Percentiles rank a stretch among this genome's conserved stretches.
Evolutionary conservation across 2,797 vertebrate species (phyloP).

Genomic region (Chiloscyllium punctatum): DNA sequence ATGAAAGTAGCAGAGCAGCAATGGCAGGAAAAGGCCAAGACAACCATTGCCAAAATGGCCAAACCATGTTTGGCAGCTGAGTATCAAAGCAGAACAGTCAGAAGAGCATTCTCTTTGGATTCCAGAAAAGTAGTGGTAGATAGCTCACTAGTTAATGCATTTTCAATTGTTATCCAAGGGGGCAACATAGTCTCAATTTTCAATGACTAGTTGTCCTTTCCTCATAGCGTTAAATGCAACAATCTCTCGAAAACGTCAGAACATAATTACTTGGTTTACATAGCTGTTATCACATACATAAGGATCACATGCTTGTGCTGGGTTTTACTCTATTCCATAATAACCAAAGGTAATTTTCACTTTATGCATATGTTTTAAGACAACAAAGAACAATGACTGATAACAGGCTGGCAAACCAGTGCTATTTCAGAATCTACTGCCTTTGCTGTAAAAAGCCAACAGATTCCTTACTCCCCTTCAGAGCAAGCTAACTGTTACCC

Average conservation of each 20-base stretch:
- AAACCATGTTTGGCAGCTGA: background rate
- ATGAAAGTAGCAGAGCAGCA: background rate
- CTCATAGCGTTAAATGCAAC: background rate
- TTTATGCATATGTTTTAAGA: background rate
- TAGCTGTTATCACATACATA: background rate
- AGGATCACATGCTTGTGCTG: background rate
- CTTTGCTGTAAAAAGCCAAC: background rate
- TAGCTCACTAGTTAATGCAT: background rate
- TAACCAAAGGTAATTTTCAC: background rate
- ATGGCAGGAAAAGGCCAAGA: background rate
- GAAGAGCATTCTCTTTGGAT: background rate
- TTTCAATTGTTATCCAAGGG: background rate
- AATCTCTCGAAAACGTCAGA: background rate
- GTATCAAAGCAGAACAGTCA: background rate
- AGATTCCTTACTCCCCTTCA: background rate
- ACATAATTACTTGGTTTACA: background rate
- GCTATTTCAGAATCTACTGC: background rate
- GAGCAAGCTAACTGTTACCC: background rate
- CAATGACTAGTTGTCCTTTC: background rate
- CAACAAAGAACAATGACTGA: background rate
- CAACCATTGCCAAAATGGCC: background rate
- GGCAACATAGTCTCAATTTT: background rate
- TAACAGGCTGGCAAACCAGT: background rate
- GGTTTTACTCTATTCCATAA: background rate
- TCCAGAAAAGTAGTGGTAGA: background rate